A percentile compares a stretch with the other conserved stretches of the same genome.
phyloP scores from a whole-genome alignment of 2,113 vertebrate genomes.

The Mola mola region DNA sequence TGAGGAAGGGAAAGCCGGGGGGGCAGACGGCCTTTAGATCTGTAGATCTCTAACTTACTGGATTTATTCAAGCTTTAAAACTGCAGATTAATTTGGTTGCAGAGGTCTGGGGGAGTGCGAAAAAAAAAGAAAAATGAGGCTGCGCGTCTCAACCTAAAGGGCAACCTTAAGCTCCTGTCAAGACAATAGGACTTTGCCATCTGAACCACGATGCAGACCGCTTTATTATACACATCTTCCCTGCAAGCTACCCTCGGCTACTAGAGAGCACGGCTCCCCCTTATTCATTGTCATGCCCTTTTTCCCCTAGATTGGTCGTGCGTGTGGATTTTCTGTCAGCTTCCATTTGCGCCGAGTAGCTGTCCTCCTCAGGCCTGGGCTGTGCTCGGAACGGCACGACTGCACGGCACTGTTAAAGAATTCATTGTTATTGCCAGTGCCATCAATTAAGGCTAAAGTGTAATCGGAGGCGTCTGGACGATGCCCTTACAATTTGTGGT shows the following conservation, averaged over 20 bases:
- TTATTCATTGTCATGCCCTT: constrained; percentile 65
- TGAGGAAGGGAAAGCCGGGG: constrained; percentile 63
- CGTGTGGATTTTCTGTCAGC: constrained; percentile 77
- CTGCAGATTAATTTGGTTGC: constrained; percentile 81
- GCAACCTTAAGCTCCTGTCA: constrained; percentile 83
- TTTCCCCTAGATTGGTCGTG: constrained; percentile 53
- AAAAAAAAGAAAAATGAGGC: constrained; percentile 51
- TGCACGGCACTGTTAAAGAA: constrained; percentile 69
- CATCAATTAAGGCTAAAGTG: constrained; percentile 76
- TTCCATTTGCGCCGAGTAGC: constrained; percentile 70
- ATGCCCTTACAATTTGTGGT: constrained; percentile 74
- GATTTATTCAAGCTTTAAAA: constrained; percentile 84
- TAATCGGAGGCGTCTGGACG: constrained; percentile 75
- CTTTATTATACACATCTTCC: constrained; percentile 81
- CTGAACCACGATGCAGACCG: constrained; percentile 67
- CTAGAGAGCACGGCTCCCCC: constrained; percentile 52
- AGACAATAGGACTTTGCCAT: constrained; percentile 81
- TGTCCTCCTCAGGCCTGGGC: constrained; percentile 55
- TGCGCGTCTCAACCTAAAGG: constrained; percentile 76
- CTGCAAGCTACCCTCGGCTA: constrained; percentile 63
- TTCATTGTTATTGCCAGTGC: constrained; percentile 73
- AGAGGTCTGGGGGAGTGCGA: constrained; percentile 55
- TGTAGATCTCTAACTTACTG: constrained; percentile 77
- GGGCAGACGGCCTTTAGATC: constrained; percentile 78
- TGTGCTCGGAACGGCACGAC: constrained; percentile 37